A percentile compares a stretch with the other conserved stretches of the same genome.
These are phyloP conservation scores for Petroica traversi DNA, from an alignment of 2,113 vertebrate species.

Conservation along the genomic window DNA sequence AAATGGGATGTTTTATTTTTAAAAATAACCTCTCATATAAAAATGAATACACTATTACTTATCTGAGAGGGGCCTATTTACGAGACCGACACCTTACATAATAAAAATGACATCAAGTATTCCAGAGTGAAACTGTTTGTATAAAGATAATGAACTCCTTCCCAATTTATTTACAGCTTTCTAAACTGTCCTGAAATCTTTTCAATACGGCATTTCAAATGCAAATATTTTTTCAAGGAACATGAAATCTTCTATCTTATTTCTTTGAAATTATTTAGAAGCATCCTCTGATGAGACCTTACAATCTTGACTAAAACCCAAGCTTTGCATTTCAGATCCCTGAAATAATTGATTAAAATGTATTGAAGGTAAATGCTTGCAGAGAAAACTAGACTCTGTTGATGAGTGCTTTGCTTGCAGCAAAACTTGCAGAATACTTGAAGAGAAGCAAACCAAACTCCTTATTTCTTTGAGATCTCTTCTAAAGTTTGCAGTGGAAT, in stretches of 20 bases:
- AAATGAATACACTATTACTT: not conserved
- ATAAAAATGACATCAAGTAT: not conserved
- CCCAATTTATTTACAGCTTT: not conserved
- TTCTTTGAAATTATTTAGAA: not conserved
- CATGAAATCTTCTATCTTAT: not conserved
- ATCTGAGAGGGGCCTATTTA: not conserved
- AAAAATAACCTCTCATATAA: not conserved
- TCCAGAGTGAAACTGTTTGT: not conserved
- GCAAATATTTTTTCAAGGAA: not conserved
- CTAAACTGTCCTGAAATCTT: not conserved
- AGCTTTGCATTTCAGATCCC: not conserved
- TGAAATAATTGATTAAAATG: not conserved
- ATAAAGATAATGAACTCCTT: not conserved
- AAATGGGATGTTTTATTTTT: not conserved
- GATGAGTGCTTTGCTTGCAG: too few relatives aligned
- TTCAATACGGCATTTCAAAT: not conserved
- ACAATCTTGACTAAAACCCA: not conserved
- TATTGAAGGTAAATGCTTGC: not conserved
- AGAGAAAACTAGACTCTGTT: not conserved
- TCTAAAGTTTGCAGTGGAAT: too few relatives aligned
- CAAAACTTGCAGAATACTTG: too few relatives aligned
- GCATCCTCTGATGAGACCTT: not conserved
- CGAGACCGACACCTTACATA: not conserved
- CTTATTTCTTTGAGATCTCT: too few relatives aligned
- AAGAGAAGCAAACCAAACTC: too few relatives aligned